Percentiles rank a stretch among this genome's conserved stretches.
Evolutionary conservation across 2,888 invertebrate genomes (phyloP).

Genomic region (Pimpla rufipes): DNA sequence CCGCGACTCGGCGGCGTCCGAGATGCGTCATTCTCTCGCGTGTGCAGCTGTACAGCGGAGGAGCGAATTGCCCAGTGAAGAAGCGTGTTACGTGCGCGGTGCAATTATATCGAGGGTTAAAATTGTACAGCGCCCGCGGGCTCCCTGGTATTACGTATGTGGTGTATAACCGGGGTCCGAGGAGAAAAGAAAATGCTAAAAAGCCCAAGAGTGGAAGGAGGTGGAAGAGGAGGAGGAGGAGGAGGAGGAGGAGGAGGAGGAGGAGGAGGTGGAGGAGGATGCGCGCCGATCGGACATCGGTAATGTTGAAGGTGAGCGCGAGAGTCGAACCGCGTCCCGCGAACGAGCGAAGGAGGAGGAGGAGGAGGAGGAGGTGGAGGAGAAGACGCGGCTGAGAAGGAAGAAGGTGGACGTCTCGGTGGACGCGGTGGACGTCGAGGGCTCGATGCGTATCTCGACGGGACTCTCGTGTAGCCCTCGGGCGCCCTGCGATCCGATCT

Average conservation of each 20-base stretch:
- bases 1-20: too few relatives aligned
- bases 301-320: slow-evolving; percentile 35
- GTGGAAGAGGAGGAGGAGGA: slow-evolving; percentile 46
- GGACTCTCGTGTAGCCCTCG: slow-evolving; percentile 23
- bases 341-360: background rate
- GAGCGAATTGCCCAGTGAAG: background rate
- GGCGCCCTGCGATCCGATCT: slow-evolving; percentile 38
- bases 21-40: slow-evolving; percentile 1
- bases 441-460: slow-evolving; percentile 43
- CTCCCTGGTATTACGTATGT: slow-evolving; percentile 15
- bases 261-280: slow-evolving; percentile 60
- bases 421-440: slow-evolving; percentile 27
- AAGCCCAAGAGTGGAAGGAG: slow-evolving; percentile 31
- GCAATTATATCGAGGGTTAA: slow-evolving; percentile 30
- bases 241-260: background rate
- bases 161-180: background rate
- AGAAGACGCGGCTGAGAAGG: background rate
- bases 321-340: slow-evolving; percentile 38
- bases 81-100: slow-evolving; percentile 1
- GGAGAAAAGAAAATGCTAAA: background rate
- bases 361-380: slow-evolving; percentile 21
- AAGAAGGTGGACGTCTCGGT: slow-evolving; percentile 40
- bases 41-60: background rate
- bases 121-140: slow-evolving; percentile 12
- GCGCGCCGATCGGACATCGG: slow-evolving; percentile 35